Evolutionary conservation across 2,888 invertebrate species (phyloP).

Genomic region (Merodon equestris): DNA sequence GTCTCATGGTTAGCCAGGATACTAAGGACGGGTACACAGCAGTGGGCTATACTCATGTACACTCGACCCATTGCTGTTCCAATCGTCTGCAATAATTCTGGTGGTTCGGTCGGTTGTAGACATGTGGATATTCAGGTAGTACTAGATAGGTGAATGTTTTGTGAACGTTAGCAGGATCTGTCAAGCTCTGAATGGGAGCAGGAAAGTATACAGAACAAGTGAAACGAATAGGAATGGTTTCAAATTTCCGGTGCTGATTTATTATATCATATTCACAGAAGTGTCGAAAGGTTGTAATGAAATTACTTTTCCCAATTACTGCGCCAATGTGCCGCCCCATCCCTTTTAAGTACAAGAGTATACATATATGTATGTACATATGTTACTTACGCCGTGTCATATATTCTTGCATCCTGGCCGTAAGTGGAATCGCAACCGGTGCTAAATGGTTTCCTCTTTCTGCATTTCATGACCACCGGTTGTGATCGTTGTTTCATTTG

Average conservation of each 20-base stretch:
- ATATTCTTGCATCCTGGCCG: no score
- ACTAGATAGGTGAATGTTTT: no score
- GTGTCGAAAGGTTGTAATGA: constrained; percentile 67
- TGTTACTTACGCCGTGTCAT: no score
- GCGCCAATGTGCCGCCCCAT: constrained; percentile 27
- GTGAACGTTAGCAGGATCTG: no score
- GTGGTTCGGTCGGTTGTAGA: background rate
- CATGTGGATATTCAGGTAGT: no score
- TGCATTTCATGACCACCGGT: background rate
- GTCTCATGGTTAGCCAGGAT: constrained; percentile 24
- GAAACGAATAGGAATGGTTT: constrained; percentile 57
- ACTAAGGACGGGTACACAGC: constrained; percentile 10
- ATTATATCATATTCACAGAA: constrained; percentile 32
- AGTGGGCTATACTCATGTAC: constrained; percentile 10
- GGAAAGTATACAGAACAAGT: constrained; percentile 19
- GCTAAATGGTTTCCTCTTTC: background rate
- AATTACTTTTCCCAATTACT: constrained; percentile 66
- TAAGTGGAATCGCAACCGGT: no score
- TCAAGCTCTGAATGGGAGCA: no score
- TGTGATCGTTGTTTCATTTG: background rate
- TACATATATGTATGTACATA: no score
- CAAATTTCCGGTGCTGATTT: constrained; percentile 66
- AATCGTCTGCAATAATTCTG: constrained; percentile 3
- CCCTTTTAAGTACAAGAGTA: no score
- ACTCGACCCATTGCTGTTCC: background rate